phyloP scores from a whole-genome alignment of 2,113 vertebrate genomes.

The Natator depressus region DNA sequence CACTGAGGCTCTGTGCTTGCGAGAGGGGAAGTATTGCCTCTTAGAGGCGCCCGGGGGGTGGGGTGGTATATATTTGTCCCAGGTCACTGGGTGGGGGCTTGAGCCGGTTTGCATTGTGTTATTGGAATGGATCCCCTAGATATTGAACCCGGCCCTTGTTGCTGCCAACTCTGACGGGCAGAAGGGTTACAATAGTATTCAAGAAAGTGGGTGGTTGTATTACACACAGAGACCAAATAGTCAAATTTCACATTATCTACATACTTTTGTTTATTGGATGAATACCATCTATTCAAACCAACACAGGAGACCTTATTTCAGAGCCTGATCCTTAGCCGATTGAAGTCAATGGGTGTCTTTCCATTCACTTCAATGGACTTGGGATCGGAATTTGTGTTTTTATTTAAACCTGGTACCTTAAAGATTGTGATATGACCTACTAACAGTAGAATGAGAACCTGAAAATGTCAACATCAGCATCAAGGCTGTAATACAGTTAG shows the following conservation, averaged over 20 bases:
- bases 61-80: no score
- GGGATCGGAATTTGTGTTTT: neutral
- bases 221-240: neutral
- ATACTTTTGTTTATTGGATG: neutral
- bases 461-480: neutral
- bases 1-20: no score
- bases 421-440: neutral
- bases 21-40: no score
- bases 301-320: neutral
- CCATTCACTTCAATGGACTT: neutral
- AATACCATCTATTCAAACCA: neutral
- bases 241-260: neutral
- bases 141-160: no score
- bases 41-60: no score
- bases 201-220: neutral
- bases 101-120: no score
- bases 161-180: no score
- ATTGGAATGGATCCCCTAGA: no score
- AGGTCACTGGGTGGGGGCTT: no score
- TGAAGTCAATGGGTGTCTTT: neutral
- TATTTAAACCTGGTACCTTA: neutral
- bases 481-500: neutral
- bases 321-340: neutral
- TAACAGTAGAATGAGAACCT: neutral
- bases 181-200: neutral